phyloP scores from a whole-genome alignment of 2,113 vertebrate species.

The Entomyzon cyanotis region DNA sequence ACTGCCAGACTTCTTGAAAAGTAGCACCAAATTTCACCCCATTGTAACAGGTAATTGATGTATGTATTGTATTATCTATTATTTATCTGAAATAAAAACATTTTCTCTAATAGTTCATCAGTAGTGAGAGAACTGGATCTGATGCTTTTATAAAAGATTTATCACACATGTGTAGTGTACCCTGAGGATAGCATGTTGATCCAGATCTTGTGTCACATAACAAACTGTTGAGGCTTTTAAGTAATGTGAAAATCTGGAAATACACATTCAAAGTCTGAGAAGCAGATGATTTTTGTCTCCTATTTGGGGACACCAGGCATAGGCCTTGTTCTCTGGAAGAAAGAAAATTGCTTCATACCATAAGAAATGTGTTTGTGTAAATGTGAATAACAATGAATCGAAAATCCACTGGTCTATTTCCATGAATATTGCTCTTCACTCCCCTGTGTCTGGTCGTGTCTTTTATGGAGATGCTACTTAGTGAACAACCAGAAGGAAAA shows the following conservation, averaged over 20 bases:
- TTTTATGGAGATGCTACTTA: not conserved
- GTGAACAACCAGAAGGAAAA: not conserved
- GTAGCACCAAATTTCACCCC: not conserved
- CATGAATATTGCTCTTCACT: not conserved
- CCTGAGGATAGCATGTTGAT: not conserved
- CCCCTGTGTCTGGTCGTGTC: accelerated
- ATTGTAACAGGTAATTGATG: not conserved
- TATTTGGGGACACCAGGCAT: not conserved
- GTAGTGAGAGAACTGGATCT: not conserved
- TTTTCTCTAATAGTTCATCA: not conserved
- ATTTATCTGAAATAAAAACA: not conserved
- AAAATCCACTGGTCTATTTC: not conserved
- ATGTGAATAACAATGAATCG: not conserved
- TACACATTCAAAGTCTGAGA: not conserved
- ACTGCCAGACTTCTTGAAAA: not conserved
- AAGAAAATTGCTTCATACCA: not conserved
- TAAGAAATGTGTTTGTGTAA: not conserved
- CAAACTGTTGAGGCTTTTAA: not conserved
- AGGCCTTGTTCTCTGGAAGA: not conserved
- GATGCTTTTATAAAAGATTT: not conserved
- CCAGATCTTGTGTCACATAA: not conserved
- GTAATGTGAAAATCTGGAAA: not conserved
- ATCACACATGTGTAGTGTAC: accelerated
- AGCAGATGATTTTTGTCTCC: not conserved
- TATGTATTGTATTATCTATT: not conserved